These are phyloP conservation scores for Sussaba pulchella DNA, from an alignment of 2,888 invertebrate species.

Conservation along the genomic window DNA sequence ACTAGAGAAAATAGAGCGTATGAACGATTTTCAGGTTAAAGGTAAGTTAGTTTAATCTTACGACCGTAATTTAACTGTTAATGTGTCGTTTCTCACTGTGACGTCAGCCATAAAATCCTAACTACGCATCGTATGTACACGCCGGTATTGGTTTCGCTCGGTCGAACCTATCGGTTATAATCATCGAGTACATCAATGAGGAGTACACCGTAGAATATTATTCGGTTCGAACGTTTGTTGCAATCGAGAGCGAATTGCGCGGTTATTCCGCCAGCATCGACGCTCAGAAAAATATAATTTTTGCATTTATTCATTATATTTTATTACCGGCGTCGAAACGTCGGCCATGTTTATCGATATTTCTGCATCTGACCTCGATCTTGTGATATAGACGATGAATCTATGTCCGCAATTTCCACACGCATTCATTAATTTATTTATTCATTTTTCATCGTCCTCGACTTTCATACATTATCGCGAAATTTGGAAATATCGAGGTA, in stretches of 20 bases:
- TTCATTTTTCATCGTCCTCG: too few relatives aligned
- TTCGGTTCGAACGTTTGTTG: conserved; percentile 5
- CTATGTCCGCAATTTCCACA: neutral
- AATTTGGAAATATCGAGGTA: too few relatives aligned
- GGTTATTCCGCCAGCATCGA: neutral
- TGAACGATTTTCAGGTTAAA: conserved; percentile 77
- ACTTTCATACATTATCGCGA: too few relatives aligned
- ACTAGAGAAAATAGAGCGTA: conserved; percentile 14
- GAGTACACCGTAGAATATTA: too few relatives aligned
- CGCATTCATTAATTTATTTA: too few relatives aligned
- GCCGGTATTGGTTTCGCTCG: conserved; percentile 48
- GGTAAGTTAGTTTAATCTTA: conserved; percentile 79
- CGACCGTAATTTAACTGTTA: conserved; percentile 67
- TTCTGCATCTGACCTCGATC: neutral
- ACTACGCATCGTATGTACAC: conserved; percentile 62
- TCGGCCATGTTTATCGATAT: neutral
- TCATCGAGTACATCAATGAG: too few relatives aligned
- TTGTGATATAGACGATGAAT: neutral
- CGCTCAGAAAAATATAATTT: too few relatives aligned
- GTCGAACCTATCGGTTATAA: conserved; percentile 20
- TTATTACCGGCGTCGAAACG: neutral
- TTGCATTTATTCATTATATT: neutral
- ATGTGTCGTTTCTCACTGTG: conserved; percentile 69
- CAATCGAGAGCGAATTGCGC: conserved; percentile 15
- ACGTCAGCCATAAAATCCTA: conserved; percentile 76